These are phyloP conservation scores for Talpa occidentalis DNA, from an alignment of 2,113 vertebrate species.

Conservation along the genomic window DNA sequence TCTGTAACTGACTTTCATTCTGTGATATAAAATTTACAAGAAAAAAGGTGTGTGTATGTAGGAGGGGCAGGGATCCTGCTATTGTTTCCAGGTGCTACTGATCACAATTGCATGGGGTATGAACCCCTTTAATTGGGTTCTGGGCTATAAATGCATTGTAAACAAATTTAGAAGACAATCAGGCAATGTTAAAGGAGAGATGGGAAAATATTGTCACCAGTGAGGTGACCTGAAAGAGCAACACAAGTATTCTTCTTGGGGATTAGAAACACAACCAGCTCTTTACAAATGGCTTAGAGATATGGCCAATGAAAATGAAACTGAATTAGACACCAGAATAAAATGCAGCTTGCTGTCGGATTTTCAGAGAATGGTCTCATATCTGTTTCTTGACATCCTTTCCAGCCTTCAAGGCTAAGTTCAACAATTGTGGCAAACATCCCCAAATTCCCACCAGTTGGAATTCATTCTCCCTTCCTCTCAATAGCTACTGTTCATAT, in stretches of 20 bases:
- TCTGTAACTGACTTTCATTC: slow-evolving; percentile 81
- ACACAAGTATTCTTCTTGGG: slow-evolving; percentile 1
- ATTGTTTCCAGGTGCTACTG: slow-evolving; percentile 81
- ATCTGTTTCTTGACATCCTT: slow-evolving; percentile 17
- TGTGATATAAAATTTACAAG: slow-evolving; percentile 78
- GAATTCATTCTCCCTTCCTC: not conserved
- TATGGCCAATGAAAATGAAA: not conserved
- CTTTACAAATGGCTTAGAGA: not conserved
- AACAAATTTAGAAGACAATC: slow-evolving; percentile 73
- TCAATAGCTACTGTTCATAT: not conserved
- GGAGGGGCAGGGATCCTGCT: slow-evolving; percentile 35
- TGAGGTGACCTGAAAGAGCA: slow-evolving; percentile 54
- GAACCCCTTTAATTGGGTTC: slow-evolving; percentile 69
- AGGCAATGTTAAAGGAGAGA: not conserved
- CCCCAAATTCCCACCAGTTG: not conserved
- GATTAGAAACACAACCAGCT: slow-evolving; percentile 27
- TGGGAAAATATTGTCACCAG: slow-evolving; percentile 55
- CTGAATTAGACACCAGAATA: not conserved
- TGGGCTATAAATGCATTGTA: slow-evolving; percentile 59
- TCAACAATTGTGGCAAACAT: not conserved
- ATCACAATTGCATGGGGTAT: slow-evolving; percentile 64
- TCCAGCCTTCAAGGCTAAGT: not conserved
- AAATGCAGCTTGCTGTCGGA: not conserved
- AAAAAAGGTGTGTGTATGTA: slow-evolving; percentile 45
- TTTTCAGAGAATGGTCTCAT: not conserved